phyloP scores from a whole-genome alignment of 2,797 vertebrate species.

The Lutjanus campechanus region DNA sequence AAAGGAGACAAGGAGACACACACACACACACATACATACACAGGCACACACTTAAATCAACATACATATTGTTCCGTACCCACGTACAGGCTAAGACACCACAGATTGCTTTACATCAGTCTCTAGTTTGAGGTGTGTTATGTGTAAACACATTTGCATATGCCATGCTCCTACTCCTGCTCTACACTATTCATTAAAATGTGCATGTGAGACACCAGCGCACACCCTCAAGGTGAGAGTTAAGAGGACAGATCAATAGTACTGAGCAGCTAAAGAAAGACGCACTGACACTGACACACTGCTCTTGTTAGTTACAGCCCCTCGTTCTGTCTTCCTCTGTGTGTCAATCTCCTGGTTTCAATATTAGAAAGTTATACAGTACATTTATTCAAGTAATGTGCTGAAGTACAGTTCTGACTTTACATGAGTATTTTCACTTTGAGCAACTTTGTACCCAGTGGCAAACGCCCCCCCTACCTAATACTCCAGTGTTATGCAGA shows the following conservation, averaged over 20 bases:
- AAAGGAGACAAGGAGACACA: conserved; percentile 31
- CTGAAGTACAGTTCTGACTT: no score
- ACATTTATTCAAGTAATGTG: not conserved
- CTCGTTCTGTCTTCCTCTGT: no score
- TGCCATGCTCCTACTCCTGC: not conserved
- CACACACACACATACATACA: not conserved
- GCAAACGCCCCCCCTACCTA: no score
- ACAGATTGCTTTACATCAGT: not conserved
- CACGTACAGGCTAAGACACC: not conserved
- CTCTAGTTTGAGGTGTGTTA: not conserved
- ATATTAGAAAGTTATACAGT: not conserved
- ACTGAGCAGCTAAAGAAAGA: conserved; percentile 37
- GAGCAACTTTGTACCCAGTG: not conserved
- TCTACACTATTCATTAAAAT: conserved; percentile 14
- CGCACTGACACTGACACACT: conserved; percentile 31
- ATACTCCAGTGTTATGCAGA: no score
- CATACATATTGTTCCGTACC: not conserved
- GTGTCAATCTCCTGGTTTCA: not conserved
- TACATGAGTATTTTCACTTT: not conserved
- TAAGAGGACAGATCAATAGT: conserved; percentile 61
- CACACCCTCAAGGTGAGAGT: conserved; percentile 54
- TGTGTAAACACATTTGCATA: not conserved
- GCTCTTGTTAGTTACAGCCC: conserved; percentile 17
- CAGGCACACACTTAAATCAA: not conserved
- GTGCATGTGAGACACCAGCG: not conserved